Percentiles rank a stretch among this genome's conserved stretches.
phyloP scores from a whole-genome alignment of 2,113 vertebrate species.

The Salvator merianae region DNA sequence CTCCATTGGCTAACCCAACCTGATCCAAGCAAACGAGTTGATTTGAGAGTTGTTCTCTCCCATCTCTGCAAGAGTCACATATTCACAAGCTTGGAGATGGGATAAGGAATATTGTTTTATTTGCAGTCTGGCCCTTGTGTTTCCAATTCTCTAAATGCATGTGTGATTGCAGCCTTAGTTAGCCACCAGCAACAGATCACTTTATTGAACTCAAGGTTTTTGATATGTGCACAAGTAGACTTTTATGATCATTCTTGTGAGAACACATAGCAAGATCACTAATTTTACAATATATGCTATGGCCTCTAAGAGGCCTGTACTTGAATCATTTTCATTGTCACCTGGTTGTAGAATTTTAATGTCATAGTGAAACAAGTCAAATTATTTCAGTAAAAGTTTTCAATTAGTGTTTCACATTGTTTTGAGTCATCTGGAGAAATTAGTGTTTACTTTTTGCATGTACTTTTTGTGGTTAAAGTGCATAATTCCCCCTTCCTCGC shows the following conservation, averaged over 20 bases:
- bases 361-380: fast-evolving
- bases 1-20: too few relatives aligned
- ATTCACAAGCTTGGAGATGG: too few relatives aligned
- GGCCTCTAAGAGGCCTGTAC: neutral
- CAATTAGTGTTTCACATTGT: constrained; percentile 1
- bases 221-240: neutral
- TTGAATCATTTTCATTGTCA: neutral
- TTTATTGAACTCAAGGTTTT: too few relatives aligned
- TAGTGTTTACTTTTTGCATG: neutral
- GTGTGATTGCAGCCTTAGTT: too few relatives aligned
- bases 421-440: neutral
- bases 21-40: too few relatives aligned
- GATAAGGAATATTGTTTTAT: too few relatives aligned
- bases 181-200: too few relatives aligned
- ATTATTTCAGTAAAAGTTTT: constrained; percentile 24
- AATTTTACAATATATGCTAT: neutral
- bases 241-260: neutral
- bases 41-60: too few relatives aligned
- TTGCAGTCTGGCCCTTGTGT: too few relatives aligned
- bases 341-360: neutral
- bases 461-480: constrained; percentile 48
- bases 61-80: too few relatives aligned
- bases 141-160: too few relatives aligned
- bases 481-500: neutral
- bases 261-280: neutral